phyloP scores from a whole-genome alignment of 2,113 vertebrate species.

The Corythoichthys intestinalis region DNA sequence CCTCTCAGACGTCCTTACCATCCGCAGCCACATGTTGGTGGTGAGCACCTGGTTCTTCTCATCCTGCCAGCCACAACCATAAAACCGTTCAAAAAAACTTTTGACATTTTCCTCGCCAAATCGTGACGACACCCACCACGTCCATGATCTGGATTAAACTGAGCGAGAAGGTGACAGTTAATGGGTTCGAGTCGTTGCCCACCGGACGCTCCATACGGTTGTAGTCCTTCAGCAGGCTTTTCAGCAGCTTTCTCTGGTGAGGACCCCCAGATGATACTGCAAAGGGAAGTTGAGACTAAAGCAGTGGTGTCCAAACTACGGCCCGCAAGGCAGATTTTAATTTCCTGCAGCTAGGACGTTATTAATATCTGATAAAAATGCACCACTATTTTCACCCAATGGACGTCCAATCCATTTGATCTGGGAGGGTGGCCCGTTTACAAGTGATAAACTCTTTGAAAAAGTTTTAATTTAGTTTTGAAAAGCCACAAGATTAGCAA shows the following conservation, averaged over 20 bases:
- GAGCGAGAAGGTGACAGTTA: slow-evolving; percentile 71
- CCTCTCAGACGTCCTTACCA: slow-evolving; percentile 64
- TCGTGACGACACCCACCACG: slow-evolving; percentile 63
- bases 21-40: slow-evolving; percentile 77
- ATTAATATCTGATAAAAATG: no score
- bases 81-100: background rate
- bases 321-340: background rate
- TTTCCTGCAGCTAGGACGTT: no score
- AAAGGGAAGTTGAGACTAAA: background rate
- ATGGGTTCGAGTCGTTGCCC: slow-evolving; percentile 73
- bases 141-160: slow-evolving; percentile 81
- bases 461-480: no score
- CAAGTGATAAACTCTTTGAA: no score
- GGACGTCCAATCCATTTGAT: no score
- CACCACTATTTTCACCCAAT: no score
- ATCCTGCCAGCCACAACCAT: slow-evolving; percentile 62
- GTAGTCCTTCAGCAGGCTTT: slow-evolving; percentile 78
- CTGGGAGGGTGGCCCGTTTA: no score
- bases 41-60: slow-evolving; percentile 81
- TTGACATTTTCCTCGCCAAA: background rate
- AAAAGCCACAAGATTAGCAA: background rate
- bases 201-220: slow-evolving; percentile 79
- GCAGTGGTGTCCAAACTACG: background rate
- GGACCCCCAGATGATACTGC: slow-evolving; percentile 74
- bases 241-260: slow-evolving; percentile 76